phyloP scores from a whole-genome alignment of 2,113 vertebrate genomes.

The Ascaphus truei region DNA sequence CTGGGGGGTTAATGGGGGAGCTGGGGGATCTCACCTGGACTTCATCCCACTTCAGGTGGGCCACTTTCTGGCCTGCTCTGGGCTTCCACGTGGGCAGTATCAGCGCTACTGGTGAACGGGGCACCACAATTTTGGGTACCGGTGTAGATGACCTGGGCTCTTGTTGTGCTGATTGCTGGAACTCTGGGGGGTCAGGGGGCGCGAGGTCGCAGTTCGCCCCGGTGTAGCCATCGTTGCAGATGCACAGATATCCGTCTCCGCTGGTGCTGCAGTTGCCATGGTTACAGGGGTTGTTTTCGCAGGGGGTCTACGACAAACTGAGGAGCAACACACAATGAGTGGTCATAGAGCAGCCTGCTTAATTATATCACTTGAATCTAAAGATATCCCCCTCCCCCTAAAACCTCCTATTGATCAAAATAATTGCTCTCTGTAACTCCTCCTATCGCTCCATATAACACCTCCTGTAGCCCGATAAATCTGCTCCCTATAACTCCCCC shows the following conservation, averaged over 20 bases:
- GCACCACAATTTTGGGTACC: conserved; percentile 61
- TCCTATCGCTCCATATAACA: no score
- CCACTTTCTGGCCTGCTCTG: conserved; percentile 77
- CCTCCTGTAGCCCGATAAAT: no score
- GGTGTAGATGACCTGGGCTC: conserved; percentile 56
- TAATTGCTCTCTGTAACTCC: no score
- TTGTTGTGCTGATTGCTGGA: conserved; percentile 49
- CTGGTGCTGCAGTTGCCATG: conserved; percentile 91
- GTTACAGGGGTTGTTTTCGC: conserved; percentile 89
- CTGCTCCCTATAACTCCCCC: no score
- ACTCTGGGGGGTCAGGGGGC: conserved; percentile 46
- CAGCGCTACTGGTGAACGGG: conserved; percentile 57
- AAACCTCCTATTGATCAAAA: no score
- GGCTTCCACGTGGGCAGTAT: conserved; percentile 84
- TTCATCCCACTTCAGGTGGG: conserved; percentile 86
- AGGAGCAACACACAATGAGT: no score
- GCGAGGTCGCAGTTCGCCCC: conserved; percentile 75
- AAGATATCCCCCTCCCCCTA: no score
- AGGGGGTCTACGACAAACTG: conserved; percentile 89
- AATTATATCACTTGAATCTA: no score
- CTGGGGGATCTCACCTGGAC: conserved; percentile 88
- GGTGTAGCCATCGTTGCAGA: conserved; percentile 77
- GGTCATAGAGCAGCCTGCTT: no score
- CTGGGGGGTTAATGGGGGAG: no score
- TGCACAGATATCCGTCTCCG: conserved; percentile 70